Evolutionary conservation across 2,113 vertebrate genomes (phyloP).

Genomic region (Hymenochirus boettgeri): DNA sequence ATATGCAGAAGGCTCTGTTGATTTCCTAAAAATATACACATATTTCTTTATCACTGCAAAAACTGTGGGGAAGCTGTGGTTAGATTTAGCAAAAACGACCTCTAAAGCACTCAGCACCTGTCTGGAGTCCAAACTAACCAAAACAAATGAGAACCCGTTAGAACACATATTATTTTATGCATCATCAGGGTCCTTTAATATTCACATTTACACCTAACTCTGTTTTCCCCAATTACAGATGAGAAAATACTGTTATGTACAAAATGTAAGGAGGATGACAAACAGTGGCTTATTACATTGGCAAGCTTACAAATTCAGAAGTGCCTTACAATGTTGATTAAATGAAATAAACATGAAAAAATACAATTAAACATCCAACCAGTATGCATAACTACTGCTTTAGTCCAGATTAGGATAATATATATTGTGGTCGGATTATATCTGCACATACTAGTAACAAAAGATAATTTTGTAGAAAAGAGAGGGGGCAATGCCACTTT

Average conservation of each 20-base stretch:
- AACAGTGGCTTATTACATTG: not conserved
- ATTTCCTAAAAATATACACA: slow-evolving; percentile 17
- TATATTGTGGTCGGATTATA: too few relatives aligned
- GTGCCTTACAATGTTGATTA: too few relatives aligned
- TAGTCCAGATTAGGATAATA: too few relatives aligned
- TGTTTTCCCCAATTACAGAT: not conserved
- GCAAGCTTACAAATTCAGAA: not conserved
- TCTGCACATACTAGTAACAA: too few relatives aligned
- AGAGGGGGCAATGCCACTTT: too few relatives aligned
- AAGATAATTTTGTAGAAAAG: too few relatives aligned
- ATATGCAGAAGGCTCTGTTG: not conserved
- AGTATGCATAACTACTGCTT: too few relatives aligned
- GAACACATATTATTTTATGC: not conserved
- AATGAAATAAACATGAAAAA: too few relatives aligned
- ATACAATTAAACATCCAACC: too few relatives aligned
- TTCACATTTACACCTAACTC: not conserved
- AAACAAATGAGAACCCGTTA: not conserved
- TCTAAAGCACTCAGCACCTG: slow-evolving; percentile 25
- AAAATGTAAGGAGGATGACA: not conserved
- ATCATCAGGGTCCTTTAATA: not conserved
- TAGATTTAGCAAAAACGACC: too few relatives aligned
- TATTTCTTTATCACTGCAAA: slow-evolving; percentile 17
- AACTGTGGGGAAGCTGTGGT: slow-evolving; percentile 24
- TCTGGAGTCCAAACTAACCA: slow-evolving; percentile 24
- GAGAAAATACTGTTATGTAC: not conserved